Percentiles rank a stretch among this genome's conserved stretches.
Evolutionary conservation across 2,888 invertebrate species (phyloP).

Genomic region (Tigriopus californicus): DNA sequence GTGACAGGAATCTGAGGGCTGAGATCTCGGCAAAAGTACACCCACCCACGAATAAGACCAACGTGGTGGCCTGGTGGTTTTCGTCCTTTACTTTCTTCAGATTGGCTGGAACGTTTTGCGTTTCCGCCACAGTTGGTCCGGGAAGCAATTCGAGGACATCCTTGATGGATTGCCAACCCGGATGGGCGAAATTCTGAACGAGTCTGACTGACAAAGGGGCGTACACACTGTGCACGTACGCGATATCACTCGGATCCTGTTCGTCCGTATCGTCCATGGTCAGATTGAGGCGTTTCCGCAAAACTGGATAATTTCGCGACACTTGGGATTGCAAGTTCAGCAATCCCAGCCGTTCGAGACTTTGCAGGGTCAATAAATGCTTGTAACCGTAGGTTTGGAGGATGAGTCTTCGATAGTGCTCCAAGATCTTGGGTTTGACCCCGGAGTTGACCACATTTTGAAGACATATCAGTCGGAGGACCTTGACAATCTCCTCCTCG

Average conservation of each 20-base stretch:
- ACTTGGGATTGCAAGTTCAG: background rate
- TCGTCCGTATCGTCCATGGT: conserved; percentile 76
- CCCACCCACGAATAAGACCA: conserved; percentile 91
- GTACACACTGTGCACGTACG: conserved; percentile 79
- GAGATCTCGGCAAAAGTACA: conserved; percentile 79
- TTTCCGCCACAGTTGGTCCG: conserved; percentile 42
- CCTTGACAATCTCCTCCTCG: conserved; percentile 24
- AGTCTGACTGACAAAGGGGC: conserved; percentile 78
- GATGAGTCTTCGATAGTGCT: conserved; percentile 51
- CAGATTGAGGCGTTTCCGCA: conserved; percentile 45
- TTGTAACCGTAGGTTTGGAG: conserved; percentile 70
- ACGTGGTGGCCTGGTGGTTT: conserved; percentile 36
- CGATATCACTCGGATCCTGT: conserved; percentile 61
- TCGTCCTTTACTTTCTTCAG: background rate
- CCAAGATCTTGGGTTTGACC: conserved; percentile 65
- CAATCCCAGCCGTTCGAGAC: conserved; percentile 49
- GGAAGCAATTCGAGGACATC: conserved; percentile 66
- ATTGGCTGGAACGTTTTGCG: conserved; percentile 16
- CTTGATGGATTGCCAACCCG: conserved; percentile 45
- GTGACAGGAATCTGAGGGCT: conserved; percentile 38
- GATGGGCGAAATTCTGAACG: conserved; percentile 45
- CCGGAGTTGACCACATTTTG: conserved; percentile 86
- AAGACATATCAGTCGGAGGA: conserved; percentile 71
- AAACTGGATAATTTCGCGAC: conserved; percentile 20
- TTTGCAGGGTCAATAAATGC: conserved; percentile 56